A percentile compares a stretch with the other conserved stretches of the same genome.
Conservation (phyloP, 2,888 invertebrate species). For the Microctonus hyperodae region DNA sequence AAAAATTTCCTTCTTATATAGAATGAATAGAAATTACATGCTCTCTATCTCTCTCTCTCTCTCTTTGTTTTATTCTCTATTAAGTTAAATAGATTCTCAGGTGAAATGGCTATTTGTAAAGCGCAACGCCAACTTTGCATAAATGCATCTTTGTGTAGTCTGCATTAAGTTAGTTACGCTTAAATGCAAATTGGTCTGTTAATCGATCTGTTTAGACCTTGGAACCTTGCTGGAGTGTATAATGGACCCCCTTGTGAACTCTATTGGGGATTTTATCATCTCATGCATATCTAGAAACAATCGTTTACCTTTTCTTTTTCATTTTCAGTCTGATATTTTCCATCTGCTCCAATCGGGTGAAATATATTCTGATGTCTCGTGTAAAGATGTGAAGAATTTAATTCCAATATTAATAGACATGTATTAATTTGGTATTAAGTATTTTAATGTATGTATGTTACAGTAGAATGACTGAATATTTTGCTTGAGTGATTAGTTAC, state of each 20-base stretch:
- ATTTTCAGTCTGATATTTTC: background rate
- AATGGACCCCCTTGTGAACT: slow-evolving; percentile 36
- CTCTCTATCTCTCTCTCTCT: background rate
- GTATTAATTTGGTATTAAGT: too few relatives aligned
- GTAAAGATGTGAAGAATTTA: too few relatives aligned
- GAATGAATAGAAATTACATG: slow-evolving; percentile 4
- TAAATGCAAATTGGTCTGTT: slow-evolving; percentile 60
- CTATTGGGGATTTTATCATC: slow-evolving; percentile 13
- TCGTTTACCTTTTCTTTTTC: slow-evolving; percentile 4
- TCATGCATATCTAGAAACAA: slow-evolving; percentile 22
- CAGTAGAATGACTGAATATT: too few relatives aligned
- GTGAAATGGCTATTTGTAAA: slow-evolving; percentile 51
- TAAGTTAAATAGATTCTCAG: slow-evolving; percentile 35
- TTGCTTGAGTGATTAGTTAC: too few relatives aligned
- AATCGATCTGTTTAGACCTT: slow-evolving; percentile 56
- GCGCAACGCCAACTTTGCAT: slow-evolving; percentile 49
- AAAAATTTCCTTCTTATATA: too few relatives aligned
- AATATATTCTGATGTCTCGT: background rate
- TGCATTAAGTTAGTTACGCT: slow-evolving; percentile 61
- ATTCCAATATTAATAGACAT: too few relatives aligned
- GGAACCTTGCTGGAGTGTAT: slow-evolving; percentile 39
- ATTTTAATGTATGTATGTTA: too few relatives aligned
- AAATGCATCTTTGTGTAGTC: slow-evolving; percentile 46
- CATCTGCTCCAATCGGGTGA: background rate
- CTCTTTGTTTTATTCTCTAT: background rate